Evolutionary conservation across 2,113 vertebrate species (phyloP).

Genomic region (Phylloscopus trochiloides): DNA sequence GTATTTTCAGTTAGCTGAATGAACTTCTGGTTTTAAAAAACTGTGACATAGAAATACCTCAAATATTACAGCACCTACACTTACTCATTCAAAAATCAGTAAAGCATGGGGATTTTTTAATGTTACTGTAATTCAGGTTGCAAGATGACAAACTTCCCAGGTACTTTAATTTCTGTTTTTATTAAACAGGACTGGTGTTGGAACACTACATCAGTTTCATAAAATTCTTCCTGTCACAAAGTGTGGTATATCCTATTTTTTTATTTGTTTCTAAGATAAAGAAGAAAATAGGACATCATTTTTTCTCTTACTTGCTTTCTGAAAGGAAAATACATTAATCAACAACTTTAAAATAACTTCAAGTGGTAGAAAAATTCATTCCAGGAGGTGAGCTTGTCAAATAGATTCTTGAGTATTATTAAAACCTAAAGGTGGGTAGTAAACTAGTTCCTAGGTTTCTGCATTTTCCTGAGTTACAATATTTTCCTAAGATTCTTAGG

Average conservation of each 20-base stretch:
- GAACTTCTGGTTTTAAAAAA: background rate
- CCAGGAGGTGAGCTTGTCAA: background rate
- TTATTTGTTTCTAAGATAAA: background rate
- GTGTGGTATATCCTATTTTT: background rate
- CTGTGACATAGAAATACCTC: background rate
- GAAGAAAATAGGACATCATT: background rate
- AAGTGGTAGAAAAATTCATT: background rate
- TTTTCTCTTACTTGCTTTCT: background rate
- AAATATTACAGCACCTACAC: background rate
- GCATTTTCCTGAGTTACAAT: background rate
- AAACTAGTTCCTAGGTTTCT: background rate
- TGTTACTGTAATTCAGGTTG: background rate
- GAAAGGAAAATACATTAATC: background rate
- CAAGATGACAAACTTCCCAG: background rate
- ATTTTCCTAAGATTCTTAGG: background rate
- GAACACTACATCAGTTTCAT: background rate
- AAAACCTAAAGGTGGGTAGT: background rate
- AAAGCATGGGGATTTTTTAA: background rate
- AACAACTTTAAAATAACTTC: background rate
- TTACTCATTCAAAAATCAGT: background rate
- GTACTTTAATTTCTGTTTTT: background rate
- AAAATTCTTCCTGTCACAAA: background rate
- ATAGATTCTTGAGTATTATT: background rate
- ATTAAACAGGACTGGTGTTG: background rate
- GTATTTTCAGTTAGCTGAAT: background rate